Percentiles rank a stretch among this genome's conserved stretches.
phyloP scores from a whole-genome alignment of 2,113 vertebrate genomes.

The Protobothrops flavoviridis region DNA sequence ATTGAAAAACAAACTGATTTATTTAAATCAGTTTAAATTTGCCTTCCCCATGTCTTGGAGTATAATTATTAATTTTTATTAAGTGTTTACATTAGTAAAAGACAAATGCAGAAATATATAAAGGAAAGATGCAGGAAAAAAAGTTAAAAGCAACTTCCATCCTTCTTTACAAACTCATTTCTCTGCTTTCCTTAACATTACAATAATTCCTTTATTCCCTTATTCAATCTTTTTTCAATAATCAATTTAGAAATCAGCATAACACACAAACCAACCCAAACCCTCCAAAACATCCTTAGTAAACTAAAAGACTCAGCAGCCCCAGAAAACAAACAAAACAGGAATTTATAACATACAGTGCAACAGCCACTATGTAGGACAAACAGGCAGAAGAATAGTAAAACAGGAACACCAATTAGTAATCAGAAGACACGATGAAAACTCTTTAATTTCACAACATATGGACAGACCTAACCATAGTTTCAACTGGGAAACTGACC shows the following conservation, averaged over 20 bases:
- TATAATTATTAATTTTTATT: neutral
- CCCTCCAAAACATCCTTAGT: neutral
- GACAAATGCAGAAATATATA: neutral
- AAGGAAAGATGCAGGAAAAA: neutral
- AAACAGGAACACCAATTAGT: neutral
- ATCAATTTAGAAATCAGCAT: neutral
- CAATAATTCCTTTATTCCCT: neutral
- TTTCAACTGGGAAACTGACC: neutral
- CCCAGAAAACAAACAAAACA: neutral
- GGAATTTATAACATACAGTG: neutral
- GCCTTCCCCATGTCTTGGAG: neutral
- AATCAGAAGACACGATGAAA: neutral
- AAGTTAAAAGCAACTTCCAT: neutral
- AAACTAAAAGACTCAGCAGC: neutral
- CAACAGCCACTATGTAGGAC: neutral
- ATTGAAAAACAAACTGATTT: neutral
- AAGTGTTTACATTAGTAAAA: neutral
- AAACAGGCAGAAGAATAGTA: neutral
- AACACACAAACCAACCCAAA: neutral
- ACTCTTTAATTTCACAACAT: neutral
- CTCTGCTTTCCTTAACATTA: neutral
- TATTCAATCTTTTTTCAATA: neutral
- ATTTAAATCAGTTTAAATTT: neutral
- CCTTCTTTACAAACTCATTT: neutral
- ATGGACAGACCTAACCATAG: neutral